Conservation (phyloP, 2,113 vertebrate species). For the Phyllostomus discolor region DNA sequence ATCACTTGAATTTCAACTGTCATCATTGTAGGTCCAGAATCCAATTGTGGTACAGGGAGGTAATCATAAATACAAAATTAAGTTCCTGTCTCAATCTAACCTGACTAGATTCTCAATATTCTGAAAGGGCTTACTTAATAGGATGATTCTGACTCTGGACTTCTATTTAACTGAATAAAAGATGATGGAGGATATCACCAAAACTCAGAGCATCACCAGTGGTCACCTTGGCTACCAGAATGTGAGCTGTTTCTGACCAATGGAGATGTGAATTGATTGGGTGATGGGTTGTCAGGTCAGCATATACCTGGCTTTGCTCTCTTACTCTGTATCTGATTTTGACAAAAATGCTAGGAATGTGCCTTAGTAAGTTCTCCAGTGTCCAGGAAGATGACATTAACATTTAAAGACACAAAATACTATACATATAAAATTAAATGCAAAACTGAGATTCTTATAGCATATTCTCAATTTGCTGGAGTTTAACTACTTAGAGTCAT, state of each 20-base stretch:
- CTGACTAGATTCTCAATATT: neutral
- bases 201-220: neutral
- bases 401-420: conserved; percentile 20
- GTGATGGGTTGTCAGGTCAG: conserved; percentile 44
- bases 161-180: neutral
- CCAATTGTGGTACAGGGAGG: neutral
- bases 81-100: neutral
- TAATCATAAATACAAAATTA: neutral
- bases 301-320: conserved; percentile 19
- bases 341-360: neutral
- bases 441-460: neutral
- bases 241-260: neutral
- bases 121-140: neutral
- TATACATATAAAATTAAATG: conserved; percentile 5
- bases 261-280: conserved; percentile 40
- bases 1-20: neutral
- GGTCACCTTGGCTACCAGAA: neutral
- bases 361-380: conserved; percentile 18
- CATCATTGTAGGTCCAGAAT: neutral
- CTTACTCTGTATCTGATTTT: conserved; percentile 35
- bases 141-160: neutral
- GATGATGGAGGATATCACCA: neutral
- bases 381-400: conserved; percentile 3
- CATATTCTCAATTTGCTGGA: neutral
- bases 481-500: neutral